Percentiles rank a stretch among this genome's conserved stretches.
These are phyloP conservation scores for Gnathonemus echidnorhynchus DNA, from an alignment of 2,113 vertebrate genomes.

Conservation along the genomic window DNA sequence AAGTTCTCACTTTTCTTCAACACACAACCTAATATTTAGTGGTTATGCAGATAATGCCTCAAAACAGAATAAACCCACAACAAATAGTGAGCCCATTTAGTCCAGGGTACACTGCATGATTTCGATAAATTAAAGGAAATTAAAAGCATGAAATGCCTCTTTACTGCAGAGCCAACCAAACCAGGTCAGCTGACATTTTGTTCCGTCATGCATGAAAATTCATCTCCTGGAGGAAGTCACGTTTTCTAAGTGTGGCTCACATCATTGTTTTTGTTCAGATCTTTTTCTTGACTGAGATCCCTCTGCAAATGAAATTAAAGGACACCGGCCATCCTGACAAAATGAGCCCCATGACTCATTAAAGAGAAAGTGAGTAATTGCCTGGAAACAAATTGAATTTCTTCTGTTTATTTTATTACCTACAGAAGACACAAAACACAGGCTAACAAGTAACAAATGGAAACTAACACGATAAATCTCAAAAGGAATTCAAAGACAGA, in stretches of 20 bases:
- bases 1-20: not conserved
- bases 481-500: not conserved
- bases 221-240: not conserved
- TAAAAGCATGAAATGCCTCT: not conserved
- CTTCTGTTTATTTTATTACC: not conserved
- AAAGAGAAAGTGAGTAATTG: not conserved
- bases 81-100: not conserved
- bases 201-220: not conserved
- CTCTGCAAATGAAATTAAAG: not conserved
- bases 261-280: not conserved
- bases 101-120: not conserved
- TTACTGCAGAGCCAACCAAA: not conserved
- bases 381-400: constrained; percentile 3
- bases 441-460: not conserved
- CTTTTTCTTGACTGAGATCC: not conserved
- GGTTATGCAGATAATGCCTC: not conserved
- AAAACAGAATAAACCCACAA: not conserved
- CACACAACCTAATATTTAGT: not conserved
- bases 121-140: not conserved
- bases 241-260: not conserved
- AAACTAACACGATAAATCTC: not conserved
- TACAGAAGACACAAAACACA: not conserved
- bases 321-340: not conserved
- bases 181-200: not conserved
- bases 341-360: not conserved